Evolutionary conservation across 2,797 vertebrate species (phyloP).

Genomic region (Spatula versicolor): DNA sequence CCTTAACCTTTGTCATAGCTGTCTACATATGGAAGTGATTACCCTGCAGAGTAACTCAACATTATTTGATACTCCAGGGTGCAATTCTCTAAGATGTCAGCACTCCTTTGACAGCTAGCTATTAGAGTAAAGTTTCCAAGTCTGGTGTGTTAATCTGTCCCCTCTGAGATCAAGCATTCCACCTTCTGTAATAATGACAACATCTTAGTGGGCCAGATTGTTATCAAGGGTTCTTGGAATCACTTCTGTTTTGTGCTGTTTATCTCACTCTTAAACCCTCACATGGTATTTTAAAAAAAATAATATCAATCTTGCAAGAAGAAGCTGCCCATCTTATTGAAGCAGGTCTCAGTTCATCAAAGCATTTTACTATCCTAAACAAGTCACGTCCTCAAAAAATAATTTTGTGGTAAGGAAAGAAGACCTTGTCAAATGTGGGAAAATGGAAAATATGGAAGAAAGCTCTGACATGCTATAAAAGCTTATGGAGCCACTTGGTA

Average conservation of each 20-base stretch:
- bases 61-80: conserved; percentile 34
- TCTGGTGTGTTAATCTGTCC: conserved; percentile 60
- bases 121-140: conserved; percentile 48
- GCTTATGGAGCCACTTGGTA: not conserved
- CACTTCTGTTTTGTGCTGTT: not conserved
- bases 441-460: too few species aligned
- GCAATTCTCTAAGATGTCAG: conserved; percentile 78
- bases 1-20: not conserved
- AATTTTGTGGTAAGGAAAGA: not conserved
- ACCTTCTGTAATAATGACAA: conserved; percentile 61
- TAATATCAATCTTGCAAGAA: not conserved
- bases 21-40: not conserved
- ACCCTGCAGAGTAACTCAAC: not conserved
- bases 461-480: not conserved
- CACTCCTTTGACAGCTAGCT: conserved; percentile 80
- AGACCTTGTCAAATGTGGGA: not conserved
- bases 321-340: not conserved
- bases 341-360: not conserved
- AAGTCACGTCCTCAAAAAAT: not conserved
- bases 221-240: conserved; percentile 6
- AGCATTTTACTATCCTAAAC: not conserved
- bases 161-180: conserved; percentile 55
- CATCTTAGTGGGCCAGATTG: conserved; percentile 9
- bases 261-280: not conserved
- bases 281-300: not conserved